Evolutionary conservation across 2,113 vertebrate species (phyloP).

Genomic region (Chaetodon auriga): DNA sequence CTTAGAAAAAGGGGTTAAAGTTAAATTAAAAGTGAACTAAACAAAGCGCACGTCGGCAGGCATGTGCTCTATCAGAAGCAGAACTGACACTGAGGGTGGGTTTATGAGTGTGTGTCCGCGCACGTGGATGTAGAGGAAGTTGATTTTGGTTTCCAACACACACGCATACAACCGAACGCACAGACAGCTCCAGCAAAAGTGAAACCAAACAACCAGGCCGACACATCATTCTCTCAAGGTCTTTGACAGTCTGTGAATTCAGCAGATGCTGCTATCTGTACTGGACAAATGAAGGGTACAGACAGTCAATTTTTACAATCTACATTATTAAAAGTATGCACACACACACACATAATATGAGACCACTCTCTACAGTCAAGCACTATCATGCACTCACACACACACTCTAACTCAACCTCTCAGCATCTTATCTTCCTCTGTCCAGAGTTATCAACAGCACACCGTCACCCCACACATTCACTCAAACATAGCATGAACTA

Average conservation of each 20-base stretch:
- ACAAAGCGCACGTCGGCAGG: not conserved
- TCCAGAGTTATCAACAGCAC: not conserved
- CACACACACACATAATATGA: not conserved
- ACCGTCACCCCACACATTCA: not conserved
- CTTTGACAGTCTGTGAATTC: conserved; percentile 2
- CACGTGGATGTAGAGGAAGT: conserved; percentile 83
- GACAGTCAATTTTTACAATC: not conserved
- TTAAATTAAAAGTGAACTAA: conserved; percentile 22
- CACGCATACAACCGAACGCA: conserved; percentile 3
- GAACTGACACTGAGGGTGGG: conserved; percentile 55
- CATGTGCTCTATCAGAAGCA: conserved; percentile 81
- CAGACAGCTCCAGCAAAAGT: conserved; percentile 32
- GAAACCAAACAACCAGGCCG: not conserved
- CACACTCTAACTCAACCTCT: conserved; percentile 8
- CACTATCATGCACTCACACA: conserved; percentile 5
- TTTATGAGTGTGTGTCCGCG: conserved; percentile 58
- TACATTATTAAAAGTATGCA: not conserved
- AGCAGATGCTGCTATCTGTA: not conserved
- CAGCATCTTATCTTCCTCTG: conserved; percentile 13
- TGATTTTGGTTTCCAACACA: conserved; percentile 55
- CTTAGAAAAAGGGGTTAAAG: not conserved
- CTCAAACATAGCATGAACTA: not conserved
- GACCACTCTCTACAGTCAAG: not conserved
- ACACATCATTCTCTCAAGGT: not conserved
- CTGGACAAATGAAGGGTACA: not conserved